Evolutionary conservation across 1,140 invertebrate genomes (phyloP).

Genomic region (Drosophila persimilis): DNA sequence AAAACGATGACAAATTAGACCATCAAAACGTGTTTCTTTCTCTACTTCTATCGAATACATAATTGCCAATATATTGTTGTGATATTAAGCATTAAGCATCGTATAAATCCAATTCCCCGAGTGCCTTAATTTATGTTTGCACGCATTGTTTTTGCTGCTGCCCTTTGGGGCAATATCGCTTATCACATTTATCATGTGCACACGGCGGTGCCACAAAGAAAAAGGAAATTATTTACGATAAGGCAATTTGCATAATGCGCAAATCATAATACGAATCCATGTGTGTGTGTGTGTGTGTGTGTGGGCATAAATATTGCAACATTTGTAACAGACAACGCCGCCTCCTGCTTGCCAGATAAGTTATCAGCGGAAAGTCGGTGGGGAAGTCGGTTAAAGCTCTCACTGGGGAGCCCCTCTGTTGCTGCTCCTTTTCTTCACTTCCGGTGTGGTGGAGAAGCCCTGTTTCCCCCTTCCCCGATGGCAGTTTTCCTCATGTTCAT

Average conservation of each 20-base stretch:
- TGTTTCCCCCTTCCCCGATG: background rate
- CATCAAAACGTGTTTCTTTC: too few relatives aligned
- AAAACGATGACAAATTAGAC: too few relatives aligned
- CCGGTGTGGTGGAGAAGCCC: background rate
- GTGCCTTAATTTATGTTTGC: constrained; percentile 54
- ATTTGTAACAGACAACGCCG: constrained; percentile 75
- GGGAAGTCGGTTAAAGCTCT: constrained; percentile 6
- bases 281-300: constrained; percentile 10
- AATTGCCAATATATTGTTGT: constrained; percentile 1
- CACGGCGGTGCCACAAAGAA: constrained; percentile 37
- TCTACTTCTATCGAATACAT: too few relatives aligned
- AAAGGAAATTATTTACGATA: constrained; percentile 73
- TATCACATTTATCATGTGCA: constrained; percentile 78
- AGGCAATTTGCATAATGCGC: constrained; percentile 79
- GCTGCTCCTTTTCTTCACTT: constrained; percentile 1
- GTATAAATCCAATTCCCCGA: constrained; percentile 23
- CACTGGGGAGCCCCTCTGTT: constrained; percentile 24
- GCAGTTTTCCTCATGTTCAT: too few relatives aligned
- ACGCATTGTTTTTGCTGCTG: constrained; percentile 44
- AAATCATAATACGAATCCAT: constrained; percentile 70
- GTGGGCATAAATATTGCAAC: constrained; percentile 77
- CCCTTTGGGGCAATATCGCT: constrained; percentile 59
- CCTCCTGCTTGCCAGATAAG: constrained; percentile 51
- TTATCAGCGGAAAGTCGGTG: constrained; percentile 49
- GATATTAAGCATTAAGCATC: background rate